Evolutionary conservation across 2,888 invertebrate genomes (phyloP).

Genomic region (Chrysina gloriosa): DNA sequence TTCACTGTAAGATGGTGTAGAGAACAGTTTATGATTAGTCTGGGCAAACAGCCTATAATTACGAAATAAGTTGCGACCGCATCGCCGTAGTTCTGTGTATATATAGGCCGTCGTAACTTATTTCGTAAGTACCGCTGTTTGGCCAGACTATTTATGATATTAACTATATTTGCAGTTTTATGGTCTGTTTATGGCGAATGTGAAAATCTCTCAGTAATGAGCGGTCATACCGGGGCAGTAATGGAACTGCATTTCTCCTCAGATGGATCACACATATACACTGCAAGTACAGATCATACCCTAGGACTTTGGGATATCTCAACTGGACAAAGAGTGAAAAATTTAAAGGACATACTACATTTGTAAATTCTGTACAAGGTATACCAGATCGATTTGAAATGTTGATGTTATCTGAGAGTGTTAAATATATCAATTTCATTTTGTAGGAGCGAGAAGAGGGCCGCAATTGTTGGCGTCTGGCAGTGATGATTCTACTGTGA

Average conservation of each 20-base stretch:
- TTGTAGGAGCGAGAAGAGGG: constrained; percentile 81
- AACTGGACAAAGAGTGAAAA: constrained; percentile 88
- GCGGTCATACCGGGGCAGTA: constrained; percentile 94
- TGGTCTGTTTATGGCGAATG: constrained; percentile 99
- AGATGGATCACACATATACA: constrained; percentile 86
- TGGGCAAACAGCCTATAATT: too few relatives aligned
- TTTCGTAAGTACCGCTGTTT: too few relatives aligned
- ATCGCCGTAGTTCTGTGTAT: too few relatives aligned
- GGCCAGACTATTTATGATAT: too few relatives aligned
- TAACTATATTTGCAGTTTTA: constrained; percentile 76
- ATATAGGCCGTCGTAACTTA: too few relatives aligned
- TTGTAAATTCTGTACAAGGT: constrained; percentile 80
- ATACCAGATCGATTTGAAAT: constrained; percentile 35
- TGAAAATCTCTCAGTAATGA: constrained; percentile 93
- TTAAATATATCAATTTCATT: constrained; percentile 3
- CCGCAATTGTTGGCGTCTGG: constrained; percentile 92
- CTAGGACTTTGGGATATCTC: constrained; percentile 96
- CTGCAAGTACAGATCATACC: constrained; percentile 95
- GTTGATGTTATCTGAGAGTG: background rate
- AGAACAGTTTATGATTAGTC: too few relatives aligned
- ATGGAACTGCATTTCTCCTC: constrained; percentile 92
- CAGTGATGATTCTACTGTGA: constrained; percentile 93
- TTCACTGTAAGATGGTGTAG: too few relatives aligned
- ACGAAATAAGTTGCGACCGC: too few relatives aligned
- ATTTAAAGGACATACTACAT: constrained; percentile 84